phyloP scores from a whole-genome alignment of 35 echinoderm and acorn worm species.

The Eucidaris tribuloides region DNA sequence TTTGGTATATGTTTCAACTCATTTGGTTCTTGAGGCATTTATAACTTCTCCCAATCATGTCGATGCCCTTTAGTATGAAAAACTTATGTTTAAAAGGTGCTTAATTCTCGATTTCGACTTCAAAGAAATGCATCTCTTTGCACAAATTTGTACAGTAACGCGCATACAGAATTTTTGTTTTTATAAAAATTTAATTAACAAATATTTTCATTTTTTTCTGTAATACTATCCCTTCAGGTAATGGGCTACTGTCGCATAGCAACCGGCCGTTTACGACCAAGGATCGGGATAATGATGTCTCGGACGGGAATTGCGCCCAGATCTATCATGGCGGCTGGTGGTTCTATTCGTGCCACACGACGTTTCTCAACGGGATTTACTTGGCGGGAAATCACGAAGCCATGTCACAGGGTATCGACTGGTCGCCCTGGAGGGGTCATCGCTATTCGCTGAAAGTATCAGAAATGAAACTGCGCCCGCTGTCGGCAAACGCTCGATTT shows the following conservation, averaged over 20 bases:
- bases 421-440: conserved; percentile 37
- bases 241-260: conserved; percentile 2
- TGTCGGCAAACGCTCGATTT: not conserved
- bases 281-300: conserved; percentile 41
- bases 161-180: no score
- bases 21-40: no score
- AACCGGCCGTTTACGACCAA: conserved; percentile 31
- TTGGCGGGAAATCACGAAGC: conserved; percentile 23
- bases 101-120: no score
- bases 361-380: conserved; percentile 29
- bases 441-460: conserved; percentile 38
- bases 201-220: no score
- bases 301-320: conserved; percentile 19
- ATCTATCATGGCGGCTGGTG: conserved; percentile 45
- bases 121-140: no score
- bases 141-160: no score
- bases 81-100: no score
- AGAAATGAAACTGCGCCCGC: conserved; percentile 48
- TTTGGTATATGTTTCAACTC: no score
- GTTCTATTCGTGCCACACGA: conserved; percentile 14
- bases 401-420: conserved; percentile 20
- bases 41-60: no score
- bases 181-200: no score
- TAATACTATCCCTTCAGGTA: no score
- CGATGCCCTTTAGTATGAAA: no score